Percentiles rank a stretch among this genome's conserved stretches.
phyloP scores from a whole-genome alignment of 2,888 invertebrate species.

The Caenorhabditis sulstoni region DNA sequence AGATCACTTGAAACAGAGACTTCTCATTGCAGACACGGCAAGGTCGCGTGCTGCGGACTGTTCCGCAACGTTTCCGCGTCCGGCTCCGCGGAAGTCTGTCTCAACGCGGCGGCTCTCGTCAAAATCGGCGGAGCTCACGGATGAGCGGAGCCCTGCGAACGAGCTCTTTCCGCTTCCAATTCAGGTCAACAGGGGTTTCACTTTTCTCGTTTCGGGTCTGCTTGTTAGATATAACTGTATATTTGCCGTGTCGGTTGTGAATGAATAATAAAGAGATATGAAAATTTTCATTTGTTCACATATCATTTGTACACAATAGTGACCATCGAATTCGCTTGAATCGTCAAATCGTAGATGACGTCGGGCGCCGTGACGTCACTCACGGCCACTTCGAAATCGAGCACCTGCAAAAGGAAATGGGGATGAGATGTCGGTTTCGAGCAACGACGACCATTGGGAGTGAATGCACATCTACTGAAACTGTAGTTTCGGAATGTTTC shows the following conservation, averaged over 20 bases:
- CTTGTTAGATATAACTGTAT: too few species aligned
- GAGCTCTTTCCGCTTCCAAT: neutral
- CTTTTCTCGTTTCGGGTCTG: neutral
- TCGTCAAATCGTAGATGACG: constrained; percentile 41
- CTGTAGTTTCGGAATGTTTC: too few species aligned
- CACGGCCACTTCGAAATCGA: constrained; percentile 32
- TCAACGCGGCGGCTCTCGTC: constrained; percentile 43
- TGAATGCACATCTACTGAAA: too few species aligned
- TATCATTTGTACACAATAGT: constrained; percentile 49
- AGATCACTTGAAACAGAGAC: too few species aligned
- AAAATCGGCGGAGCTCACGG: constrained; percentile 63
- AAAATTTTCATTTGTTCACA: neutral
- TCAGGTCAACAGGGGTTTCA: constrained; percentile 33
- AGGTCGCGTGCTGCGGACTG: constrained; percentile 75
- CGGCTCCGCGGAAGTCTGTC: constrained; percentile 55
- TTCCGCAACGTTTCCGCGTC: constrained; percentile 69
- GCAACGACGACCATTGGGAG: too few species aligned
- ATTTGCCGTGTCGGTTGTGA: too few species aligned
- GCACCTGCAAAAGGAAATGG: constrained; percentile 53
- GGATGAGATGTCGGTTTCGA: too few species aligned
- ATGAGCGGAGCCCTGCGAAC: constrained; percentile 8
- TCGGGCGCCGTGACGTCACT: constrained; percentile 33
- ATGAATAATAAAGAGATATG: too few species aligned
- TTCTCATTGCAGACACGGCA: constrained; percentile 60
- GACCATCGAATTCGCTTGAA: constrained; percentile 49